Percentiles rank a stretch among this genome's conserved stretches.
Conservation (phyloP, 1,140 invertebrate genomes). For the Limonius californicus region DNA sequence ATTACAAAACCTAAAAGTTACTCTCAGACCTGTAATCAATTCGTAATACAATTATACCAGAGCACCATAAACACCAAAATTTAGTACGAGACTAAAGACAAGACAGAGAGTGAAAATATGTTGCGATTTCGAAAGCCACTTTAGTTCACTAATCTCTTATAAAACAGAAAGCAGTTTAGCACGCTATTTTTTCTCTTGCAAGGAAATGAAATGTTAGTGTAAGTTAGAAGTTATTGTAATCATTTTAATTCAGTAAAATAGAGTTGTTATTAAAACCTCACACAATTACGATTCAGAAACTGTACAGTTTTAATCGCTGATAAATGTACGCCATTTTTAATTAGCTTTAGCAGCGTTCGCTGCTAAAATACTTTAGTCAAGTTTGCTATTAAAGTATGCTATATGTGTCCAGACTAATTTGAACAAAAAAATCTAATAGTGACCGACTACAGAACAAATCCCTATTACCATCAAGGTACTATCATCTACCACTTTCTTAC, state of each 20-base stretch:
- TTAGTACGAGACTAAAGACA: background rate
- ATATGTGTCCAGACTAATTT: too few relatives aligned
- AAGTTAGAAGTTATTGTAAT: background rate
- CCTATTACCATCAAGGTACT: too few relatives aligned
- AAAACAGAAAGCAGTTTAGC: constrained; percentile 4
- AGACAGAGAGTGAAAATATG: background rate
- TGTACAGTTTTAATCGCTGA: background rate
- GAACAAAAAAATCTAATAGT: too few relatives aligned
- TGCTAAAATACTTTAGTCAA: too few relatives aligned
- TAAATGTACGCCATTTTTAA: too few relatives aligned
- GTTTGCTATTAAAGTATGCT: too few relatives aligned
- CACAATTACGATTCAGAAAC: background rate
- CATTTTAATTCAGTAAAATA: background rate
- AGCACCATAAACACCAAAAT: background rate
- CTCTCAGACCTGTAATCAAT: constrained; percentile 6
- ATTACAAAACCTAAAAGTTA: constrained; percentile 2
- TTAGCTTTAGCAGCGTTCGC: too few relatives aligned
- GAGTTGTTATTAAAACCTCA: background rate
- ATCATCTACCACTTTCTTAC: too few relatives aligned
- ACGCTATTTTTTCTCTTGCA: constrained; percentile 2
- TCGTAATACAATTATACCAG: constrained; percentile 5
- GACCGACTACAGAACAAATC: too few relatives aligned
- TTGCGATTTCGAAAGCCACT: background rate
- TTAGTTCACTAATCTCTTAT: background rate
- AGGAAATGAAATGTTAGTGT: constrained; percentile 3